Base-by-base conservation (phyloP, 2,888 invertebrate genomes). In the Ariolimax columbianus region DNA sequence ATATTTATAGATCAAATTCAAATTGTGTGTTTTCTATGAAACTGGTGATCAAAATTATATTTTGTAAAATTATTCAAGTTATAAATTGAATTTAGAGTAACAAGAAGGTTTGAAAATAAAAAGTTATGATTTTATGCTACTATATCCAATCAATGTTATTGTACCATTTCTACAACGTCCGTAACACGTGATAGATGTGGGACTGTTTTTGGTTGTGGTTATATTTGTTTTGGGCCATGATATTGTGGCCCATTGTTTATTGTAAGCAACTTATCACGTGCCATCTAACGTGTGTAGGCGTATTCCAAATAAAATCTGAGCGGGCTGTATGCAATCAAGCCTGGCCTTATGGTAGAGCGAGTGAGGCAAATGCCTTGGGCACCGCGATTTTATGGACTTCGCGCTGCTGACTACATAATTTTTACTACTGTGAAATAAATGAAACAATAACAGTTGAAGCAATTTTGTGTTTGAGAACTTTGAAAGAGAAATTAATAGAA, bases 1-100 rank as follows among this genome's bases (percentile, higher is more conserved):
- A 40, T 84, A 84, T 84, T 73, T 80, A 40, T 84, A 84, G 78
- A 73, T 47, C 43, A 40, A 80, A 63, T 84, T 84, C 36, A 47
- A 84, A 84, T 38, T 23, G 23, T 55, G 72, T 82, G 30, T 40
- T 75, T 38, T 17, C 47, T 19, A 40, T 11, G 3, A 6, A 73
- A 30, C 23, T 19, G 6, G 19, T 30, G 19, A n/a, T 47, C 0
- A 47, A 70, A 47, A n/a, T 68, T 47, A 0, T 51, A 47, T 0
- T 77, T 33, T 38, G 33, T 36, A 33, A 23, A 55, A 55, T 26
- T 38, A 19, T 7, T 77, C 19, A 6, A 77, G 9, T 59, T 1
- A 11, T 40, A 63, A 66, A 40, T 40, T 55, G 55, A 26, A 55
- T 4, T 26, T 23, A 77, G n/a, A 30, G 11, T 68, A 47, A 33